phyloP scores from a whole-genome alignment of 1,140 invertebrate species.

The Oreohelix idahoensis region DNA sequence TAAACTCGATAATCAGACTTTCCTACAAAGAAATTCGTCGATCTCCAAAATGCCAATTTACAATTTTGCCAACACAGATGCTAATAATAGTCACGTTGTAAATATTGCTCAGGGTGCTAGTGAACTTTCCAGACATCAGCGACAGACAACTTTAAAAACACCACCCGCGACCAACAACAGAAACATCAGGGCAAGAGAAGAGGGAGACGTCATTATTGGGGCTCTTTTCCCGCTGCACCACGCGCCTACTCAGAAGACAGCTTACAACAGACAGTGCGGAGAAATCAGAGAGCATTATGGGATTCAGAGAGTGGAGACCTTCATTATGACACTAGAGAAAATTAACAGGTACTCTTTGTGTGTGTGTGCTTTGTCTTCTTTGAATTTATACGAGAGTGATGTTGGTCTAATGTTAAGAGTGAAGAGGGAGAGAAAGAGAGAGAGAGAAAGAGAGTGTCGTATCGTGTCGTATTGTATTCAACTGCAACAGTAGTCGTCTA shows the following conservation, averaged over 20 bases:
- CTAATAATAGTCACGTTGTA: background rate
- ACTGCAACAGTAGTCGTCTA: no score
- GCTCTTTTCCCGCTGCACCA: slow-evolving; percentile 84
- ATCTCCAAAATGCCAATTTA: background rate
- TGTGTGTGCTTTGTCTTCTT: background rate
- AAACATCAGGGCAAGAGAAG: slow-evolving; percentile 56
- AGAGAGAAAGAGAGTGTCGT: no score
- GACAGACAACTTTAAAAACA: background rate
- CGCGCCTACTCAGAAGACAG: slow-evolving; percentile 73
- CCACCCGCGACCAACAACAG: background rate
- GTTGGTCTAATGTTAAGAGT: no score
- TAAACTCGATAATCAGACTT: background rate
- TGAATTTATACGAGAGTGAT: no score
- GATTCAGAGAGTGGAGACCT: slow-evolving; percentile 84
- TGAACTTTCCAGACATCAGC: background rate
- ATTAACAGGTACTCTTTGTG: slow-evolving; percentile 72
- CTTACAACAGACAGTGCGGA: slow-evolving; percentile 66
- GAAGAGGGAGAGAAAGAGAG: no score
- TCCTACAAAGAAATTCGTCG: background rate
- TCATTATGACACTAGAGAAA: slow-evolving; percentile 77
- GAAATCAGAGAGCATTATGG: slow-evolving; percentile 82
- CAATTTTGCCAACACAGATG: background rate
- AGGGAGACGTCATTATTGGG: slow-evolving; percentile 82
- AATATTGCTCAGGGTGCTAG: background rate
- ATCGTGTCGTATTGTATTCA: no score